These are phyloP conservation scores for Butorides virescens DNA, from an alignment of 2,113 vertebrate species.

Conservation along the genomic window DNA sequence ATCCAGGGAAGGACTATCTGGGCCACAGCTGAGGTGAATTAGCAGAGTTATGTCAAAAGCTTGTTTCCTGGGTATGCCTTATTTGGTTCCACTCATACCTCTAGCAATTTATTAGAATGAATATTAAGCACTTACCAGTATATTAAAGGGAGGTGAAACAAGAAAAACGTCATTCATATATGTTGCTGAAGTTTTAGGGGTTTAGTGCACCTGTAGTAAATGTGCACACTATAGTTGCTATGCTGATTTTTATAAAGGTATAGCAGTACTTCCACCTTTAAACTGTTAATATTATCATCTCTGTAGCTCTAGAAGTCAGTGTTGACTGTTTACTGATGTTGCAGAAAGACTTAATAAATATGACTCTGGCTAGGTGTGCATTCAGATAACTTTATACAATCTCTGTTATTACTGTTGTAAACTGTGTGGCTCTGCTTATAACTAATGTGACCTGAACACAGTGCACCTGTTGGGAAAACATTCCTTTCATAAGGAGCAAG, in stretches of 20 bases:
- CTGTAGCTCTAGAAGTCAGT: background rate
- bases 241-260: background rate
- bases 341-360: rapidly evolving
- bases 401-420: background rate
- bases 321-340: background rate
- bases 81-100: background rate
- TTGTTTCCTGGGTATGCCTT: background rate
- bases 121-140: background rate
- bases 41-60: background rate
- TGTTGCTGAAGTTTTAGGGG: background rate
- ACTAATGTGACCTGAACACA: background rate
- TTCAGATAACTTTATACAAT: background rate
- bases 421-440: background rate
- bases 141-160: background rate
- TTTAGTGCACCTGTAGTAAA: background rate
- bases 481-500: background rate
- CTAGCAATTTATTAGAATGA: background rate
- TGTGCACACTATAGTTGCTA: background rate
- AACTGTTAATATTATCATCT: too few species aligned
- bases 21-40: background rate
- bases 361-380: background rate
- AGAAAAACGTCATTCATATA: background rate
- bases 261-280: background rate
- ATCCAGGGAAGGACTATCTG: background rate
- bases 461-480: background rate